phyloP scores from a whole-genome alignment of 2,113 vertebrate genomes.

The Tringa solitaria region DNA sequence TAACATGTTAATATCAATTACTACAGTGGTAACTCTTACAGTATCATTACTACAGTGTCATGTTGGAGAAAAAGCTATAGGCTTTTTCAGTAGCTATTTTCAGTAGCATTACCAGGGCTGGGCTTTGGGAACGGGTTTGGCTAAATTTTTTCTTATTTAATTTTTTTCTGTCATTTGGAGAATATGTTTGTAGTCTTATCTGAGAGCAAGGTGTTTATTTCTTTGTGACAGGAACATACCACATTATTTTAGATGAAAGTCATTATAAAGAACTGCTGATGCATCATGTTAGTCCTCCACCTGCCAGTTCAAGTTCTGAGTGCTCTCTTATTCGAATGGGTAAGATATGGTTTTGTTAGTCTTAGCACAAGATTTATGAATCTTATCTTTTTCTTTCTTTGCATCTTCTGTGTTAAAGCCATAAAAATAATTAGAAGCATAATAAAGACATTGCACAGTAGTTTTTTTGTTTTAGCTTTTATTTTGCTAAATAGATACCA shows the following conservation, averaged over 20 bases:
- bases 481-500: not conserved
- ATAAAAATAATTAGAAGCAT: not conserved
- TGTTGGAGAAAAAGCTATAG: not conserved
- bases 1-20: not conserved
- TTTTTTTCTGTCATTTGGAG: not conserved
- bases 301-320: conserved; percentile 88
- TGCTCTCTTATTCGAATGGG: conserved; percentile 99
- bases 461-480: not conserved
- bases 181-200: not conserved
- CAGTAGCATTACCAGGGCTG: not conserved
- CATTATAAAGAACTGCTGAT: conserved; percentile 93
- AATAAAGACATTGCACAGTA: not conserved
- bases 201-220: not conserved
- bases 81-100: not conserved
- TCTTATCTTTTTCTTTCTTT: not conserved
- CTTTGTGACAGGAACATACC: conserved; percentile 79
- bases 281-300: conserved; percentile 91
- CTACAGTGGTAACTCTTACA: not conserved
- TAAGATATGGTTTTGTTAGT: conserved; percentile 60
- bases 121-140: not conserved
- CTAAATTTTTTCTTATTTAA: not conserved
- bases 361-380: not conserved
- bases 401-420: not conserved
- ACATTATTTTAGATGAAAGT: conserved; percentile 94
- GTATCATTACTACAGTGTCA: not conserved